Evolutionary conservation across 1,140 invertebrate species (phyloP), one percentile per base, ranked within the genome.

Genomic region (Drosophila biarmipes): DNA sequence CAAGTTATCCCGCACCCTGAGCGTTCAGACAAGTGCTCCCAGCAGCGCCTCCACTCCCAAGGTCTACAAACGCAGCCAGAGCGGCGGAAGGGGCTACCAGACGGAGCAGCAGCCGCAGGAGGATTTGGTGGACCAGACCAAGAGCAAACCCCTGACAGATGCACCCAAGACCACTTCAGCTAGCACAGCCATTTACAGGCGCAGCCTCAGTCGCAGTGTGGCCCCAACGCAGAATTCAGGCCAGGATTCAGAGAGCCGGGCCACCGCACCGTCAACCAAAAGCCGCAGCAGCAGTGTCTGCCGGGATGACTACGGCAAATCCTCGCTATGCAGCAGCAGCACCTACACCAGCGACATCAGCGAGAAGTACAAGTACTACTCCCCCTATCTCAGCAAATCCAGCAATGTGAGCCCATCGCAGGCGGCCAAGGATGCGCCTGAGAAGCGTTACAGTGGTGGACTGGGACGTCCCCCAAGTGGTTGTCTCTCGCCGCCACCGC

Each of bases 1-100:
- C 51, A 93, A 93, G 74, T 89, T 95, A 38, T 93, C 94, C 43
- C 93, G 94, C 78, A 95, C 94, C 17, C 90, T 95, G n/a, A 94
- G 94, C 68, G 93, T 94, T 62, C 92, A 93, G 73, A 87, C 72
- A 40, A 77, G 76, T 6, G 46, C 78, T 6, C 71, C 63, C 21
- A 63, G 35, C 34, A 53, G 42, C 17, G 59, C 56, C 7, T 42
- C 68, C 5, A 34, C 66, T 1, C 53, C 75, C 0, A 89, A 86
- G 58, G 49, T 78, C 2, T 92, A 92, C 55, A 91, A 92, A 31
- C 90, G 91, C 27, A 92, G 91, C 53, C 80, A 91, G 56, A 92
- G 91, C 52, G 77, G 90, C 19, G 90, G 90, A 4, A 78, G 91
- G 53, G 63, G 76, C 15, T 77, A 80, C 40, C 27, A 68, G 27